These are phyloP conservation scores for Nebria ingens DNA, from an alignment of 1,140 invertebrate genomes.

Conservation along the genomic window DNA sequence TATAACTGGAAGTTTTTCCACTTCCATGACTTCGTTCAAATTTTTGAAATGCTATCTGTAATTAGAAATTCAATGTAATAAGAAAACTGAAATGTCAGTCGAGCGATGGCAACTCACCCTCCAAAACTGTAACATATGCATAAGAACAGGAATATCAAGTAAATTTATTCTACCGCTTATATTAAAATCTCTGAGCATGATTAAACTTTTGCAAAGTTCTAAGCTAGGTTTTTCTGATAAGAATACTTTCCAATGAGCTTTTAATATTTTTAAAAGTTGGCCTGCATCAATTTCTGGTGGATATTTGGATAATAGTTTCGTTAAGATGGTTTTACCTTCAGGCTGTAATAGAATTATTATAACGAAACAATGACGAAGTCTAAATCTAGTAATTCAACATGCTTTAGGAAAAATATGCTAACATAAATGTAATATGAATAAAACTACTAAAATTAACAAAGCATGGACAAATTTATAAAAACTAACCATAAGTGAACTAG, in stretches of 20 bases:
- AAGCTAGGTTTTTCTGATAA: constrained; percentile 41
- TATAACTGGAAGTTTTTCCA: constrained; percentile 52
- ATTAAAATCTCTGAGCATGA: constrained; percentile 55
- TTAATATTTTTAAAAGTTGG: constrained; percentile 49
- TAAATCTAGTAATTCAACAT: constrained; percentile 14
- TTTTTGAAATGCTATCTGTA: constrained; percentile 48
- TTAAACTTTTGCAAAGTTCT: constrained; percentile 53
- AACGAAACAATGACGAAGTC: too few relatives aligned
- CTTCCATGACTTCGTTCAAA: constrained; percentile 43
- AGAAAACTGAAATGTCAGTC: constrained; percentile 1
- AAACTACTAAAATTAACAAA: too few relatives aligned
- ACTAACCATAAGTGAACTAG: constrained; percentile 32
- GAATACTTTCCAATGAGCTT: constrained; percentile 44
- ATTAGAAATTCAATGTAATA: too few relatives aligned
- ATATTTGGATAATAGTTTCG: constrained; percentile 43
- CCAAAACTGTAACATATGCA: constrained; percentile 56
- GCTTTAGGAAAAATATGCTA: neutral
- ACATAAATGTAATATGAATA: constrained; percentile 1
- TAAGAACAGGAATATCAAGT: constrained; percentile 47
- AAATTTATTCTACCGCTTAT: constrained; percentile 51
- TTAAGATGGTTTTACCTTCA: constrained; percentile 39
- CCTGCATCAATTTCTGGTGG: constrained; percentile 53
- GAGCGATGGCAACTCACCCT: constrained; percentile 44
- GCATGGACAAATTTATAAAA: neutral
- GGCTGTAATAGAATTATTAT: too few relatives aligned